phyloP scores from a whole-genome alignment of 1,140 invertebrate species.

The Brachionus manjavacas region DNA sequence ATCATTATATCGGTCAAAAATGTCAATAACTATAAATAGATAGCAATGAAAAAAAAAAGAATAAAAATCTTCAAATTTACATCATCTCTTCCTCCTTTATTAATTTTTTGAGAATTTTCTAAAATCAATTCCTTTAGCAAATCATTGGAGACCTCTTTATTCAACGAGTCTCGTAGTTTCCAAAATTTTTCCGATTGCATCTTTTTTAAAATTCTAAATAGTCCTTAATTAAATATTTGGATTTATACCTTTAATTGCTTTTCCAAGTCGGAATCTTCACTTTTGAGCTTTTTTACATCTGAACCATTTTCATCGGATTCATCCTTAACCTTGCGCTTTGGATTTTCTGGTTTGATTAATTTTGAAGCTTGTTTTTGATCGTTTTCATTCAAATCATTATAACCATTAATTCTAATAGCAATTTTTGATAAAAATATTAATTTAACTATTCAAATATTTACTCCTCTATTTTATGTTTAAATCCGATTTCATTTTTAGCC shows the following conservation, averaged over 20 bases:
- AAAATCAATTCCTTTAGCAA: conserved; percentile 65
- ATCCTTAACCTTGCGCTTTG: conserved; percentile 48
- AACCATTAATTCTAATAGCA: neutral
- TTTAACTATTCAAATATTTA: neutral
- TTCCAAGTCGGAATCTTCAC: conserved; percentile 53
- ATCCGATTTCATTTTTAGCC: conserved; percentile 69
- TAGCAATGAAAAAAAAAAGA: neutral
- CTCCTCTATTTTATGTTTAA: conserved; percentile 47
- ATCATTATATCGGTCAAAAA: conserved; percentile 69
- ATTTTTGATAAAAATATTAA: neutral
- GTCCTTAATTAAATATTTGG: no score
- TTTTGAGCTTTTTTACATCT: conserved; percentile 52
- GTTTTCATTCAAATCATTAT: neutral
- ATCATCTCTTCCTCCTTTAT: conserved; percentile 64
- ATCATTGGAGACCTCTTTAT: conserved; percentile 52
- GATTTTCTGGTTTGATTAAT: neutral
- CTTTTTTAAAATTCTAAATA: neutral
- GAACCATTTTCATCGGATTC: conserved; percentile 44
- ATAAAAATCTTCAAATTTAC: conserved; percentile 55
- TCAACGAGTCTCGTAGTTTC: conserved; percentile 64
- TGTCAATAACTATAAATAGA: neutral
- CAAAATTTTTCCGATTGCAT: conserved; percentile 59
- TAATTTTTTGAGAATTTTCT: conserved; percentile 66
- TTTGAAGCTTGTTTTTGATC: conserved; percentile 18
- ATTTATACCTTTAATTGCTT: conserved; percentile 49